These are phyloP conservation scores for Dasyurus viverrinus DNA, from an alignment of 2,113 vertebrate genomes.

Conservation along the genomic window DNA sequence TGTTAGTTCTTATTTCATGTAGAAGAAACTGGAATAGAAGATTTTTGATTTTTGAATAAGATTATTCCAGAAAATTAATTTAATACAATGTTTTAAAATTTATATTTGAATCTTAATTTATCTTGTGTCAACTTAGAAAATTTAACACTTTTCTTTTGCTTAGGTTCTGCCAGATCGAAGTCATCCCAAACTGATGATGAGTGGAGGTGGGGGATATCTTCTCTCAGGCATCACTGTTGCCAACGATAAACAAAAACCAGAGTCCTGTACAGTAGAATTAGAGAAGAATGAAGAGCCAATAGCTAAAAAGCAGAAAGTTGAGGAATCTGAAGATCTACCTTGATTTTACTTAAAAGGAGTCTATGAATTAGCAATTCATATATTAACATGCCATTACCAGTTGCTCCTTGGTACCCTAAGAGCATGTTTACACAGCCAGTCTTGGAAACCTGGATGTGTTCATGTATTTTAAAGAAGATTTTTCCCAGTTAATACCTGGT, in stretches of 20 bases:
- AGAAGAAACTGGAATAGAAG: not conserved
- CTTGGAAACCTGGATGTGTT: slow-evolving; percentile 12
- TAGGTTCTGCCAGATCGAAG: slow-evolving; percentile 97
- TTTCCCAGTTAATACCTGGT: not conserved
- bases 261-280: slow-evolving; percentile 51
- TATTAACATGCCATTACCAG: slow-evolving; percentile 56
- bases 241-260: slow-evolving; percentile 79
- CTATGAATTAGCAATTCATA: slow-evolving; percentile 45
- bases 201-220: slow-evolving; percentile 94
- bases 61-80: not conserved
- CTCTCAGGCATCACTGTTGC: slow-evolving; percentile 93
- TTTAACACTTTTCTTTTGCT: slow-evolving; percentile 53
- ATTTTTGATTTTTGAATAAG: not conserved
- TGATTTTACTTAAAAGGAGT: slow-evolving; percentile 65
- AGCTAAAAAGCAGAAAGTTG: slow-evolving; percentile 90
- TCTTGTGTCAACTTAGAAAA: not conserved
- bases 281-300: slow-evolving; percentile 86
- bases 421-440: not conserved
- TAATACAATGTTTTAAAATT: not conserved
- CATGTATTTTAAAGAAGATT: not conserved
- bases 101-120: slow-evolving; percentile 20
- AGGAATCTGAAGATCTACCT: slow-evolving; percentile 75
- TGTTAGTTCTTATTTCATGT: not conserved
- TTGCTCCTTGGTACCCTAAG: slow-evolving; percentile 45
- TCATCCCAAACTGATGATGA: slow-evolving; percentile 95